A percentile compares a stretch with the other conserved stretches of the same genome.
Evolutionary conservation across 1,140 invertebrate genomes (phyloP).

Genomic region (Eupristina koningsbergeri): DNA sequence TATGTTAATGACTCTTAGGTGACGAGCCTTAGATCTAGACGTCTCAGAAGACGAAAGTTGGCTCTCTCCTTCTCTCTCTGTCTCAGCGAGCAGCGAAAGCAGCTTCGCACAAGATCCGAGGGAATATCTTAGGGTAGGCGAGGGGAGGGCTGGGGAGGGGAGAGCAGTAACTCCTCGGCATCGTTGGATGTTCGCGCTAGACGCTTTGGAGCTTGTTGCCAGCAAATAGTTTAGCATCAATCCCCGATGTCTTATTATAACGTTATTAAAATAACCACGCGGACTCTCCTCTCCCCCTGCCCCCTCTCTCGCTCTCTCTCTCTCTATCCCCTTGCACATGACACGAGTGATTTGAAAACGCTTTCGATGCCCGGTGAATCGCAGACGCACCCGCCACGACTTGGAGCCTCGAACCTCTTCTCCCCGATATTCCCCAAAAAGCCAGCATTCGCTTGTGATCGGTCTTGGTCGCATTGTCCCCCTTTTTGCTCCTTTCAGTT

Average conservation of each 20-base stretch:
- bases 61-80: constrained; percentile 22
- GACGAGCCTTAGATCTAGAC: constrained; percentile 70
- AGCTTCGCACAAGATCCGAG: background rate
- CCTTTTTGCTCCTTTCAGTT: constrained; percentile 37
- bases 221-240: constrained; percentile 73
- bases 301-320: background rate
- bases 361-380: background rate
- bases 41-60: constrained; percentile 60
- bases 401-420: background rate
- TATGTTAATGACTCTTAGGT: constrained; percentile 73
- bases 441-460: background rate
- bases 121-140: background rate
- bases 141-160: constrained; percentile 14
- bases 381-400: background rate
- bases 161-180: too few species aligned
- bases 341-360: constrained; percentile 39
- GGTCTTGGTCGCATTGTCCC: background rate
- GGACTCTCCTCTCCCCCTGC: constrained; percentile 23
- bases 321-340: constrained; percentile 21
- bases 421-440: constrained; percentile 16
- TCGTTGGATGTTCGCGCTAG: constrained; percentile 40
- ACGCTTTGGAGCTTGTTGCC: constrained; percentile 67
- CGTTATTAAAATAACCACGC: constrained; percentile 71
- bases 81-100: background rate
- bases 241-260: constrained; percentile 74